These are phyloP conservation scores for Candidula unifasciata DNA, from an alignment of 2,888 invertebrate genomes.

Conservation along the genomic window DNA sequence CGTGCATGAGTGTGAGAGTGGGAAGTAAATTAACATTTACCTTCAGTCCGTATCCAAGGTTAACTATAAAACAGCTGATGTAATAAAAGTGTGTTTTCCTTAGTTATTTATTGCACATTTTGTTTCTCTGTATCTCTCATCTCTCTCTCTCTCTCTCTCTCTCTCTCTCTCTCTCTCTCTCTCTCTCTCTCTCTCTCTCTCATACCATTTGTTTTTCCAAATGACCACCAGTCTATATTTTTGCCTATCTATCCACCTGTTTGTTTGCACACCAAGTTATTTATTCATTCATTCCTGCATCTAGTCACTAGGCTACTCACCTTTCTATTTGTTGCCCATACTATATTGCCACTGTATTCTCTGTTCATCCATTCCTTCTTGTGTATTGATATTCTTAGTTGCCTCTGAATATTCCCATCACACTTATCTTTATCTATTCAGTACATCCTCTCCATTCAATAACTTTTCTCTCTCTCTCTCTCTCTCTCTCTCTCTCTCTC, in stretches of 20 bases:
- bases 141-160: neutral
- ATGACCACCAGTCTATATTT: neutral
- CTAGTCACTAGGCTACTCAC: neutral
- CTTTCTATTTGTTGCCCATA: too few species aligned
- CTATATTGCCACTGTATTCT: too few species aligned
- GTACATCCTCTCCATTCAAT: neutral
- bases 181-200: constrained; percentile 9
- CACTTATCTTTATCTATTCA: neutral
- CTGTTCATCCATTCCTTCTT: neutral
- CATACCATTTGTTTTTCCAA: constrained; percentile 4
- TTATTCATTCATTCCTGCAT: neutral
- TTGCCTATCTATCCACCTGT: neutral
- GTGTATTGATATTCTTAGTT: neutral
- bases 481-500: neutral
- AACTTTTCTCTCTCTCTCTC: neutral
- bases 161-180: constrained; percentile 13
- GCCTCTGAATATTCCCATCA: neutral
- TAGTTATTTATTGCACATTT: too few species aligned
- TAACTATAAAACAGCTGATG: too few species aligned
- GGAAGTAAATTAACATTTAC: too few species aligned
- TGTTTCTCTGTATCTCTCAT: too few species aligned
- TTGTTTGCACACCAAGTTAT: neutral
- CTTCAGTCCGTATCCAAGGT: too few species aligned
- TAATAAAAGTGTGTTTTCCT: too few species aligned
- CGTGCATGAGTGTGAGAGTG: too few species aligned